Base-by-base conservation (phyloP, 2,888 invertebrate species). In the Metalampra italica region DNA sequence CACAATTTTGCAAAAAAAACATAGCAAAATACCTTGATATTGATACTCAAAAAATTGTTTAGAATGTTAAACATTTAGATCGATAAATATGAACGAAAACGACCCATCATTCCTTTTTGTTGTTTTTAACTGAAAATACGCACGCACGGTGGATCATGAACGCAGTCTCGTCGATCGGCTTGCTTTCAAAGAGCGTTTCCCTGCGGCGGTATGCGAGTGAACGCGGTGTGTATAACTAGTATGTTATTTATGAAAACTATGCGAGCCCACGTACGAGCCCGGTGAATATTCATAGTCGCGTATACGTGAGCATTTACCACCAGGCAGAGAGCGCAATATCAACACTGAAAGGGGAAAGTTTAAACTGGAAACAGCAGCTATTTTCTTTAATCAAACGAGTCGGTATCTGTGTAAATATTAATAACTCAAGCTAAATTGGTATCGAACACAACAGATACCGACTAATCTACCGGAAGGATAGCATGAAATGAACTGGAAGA, bases 261-360 rank as follows among this genome's bases (percentile, higher is more conserved):
- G 68, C 69, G 60, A 59, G 62, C 50, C 63, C 70, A 69, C 68
- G 71, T 59, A 58, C 59, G 13, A 12, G 47, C 22, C 9, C 53
- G 40, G 54, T 71, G 68, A 70, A 71, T 70, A 70, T 70, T 68
- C 68, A 68, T 66, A 54, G 46, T 30, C 32, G 39, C 39, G 12
- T 9, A 14, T 32, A 15, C 36, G 36, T 36, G 36, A 34, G 15
- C 12, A 37, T n/a, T 12, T 13, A 13, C 13, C 13, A 14, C 39
- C 7, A 13, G 14, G 7, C 39, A 15, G 4, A 13, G 7, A 15
- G 39, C 9, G 11, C 32, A 32, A 32, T 32, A 32, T 32, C 5
- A 32, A 32, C 32, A 32, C 11, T 2, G 32, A 8, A 32, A 32
- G 9, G 8, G 32, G 32, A 32, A 22, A 5, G 8, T 32, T 32